Evolutionary conservation across 2,888 invertebrate species (phyloP), one percentile per base, ranked within the genome.

Genomic region (Athetis lepigone): DNA sequence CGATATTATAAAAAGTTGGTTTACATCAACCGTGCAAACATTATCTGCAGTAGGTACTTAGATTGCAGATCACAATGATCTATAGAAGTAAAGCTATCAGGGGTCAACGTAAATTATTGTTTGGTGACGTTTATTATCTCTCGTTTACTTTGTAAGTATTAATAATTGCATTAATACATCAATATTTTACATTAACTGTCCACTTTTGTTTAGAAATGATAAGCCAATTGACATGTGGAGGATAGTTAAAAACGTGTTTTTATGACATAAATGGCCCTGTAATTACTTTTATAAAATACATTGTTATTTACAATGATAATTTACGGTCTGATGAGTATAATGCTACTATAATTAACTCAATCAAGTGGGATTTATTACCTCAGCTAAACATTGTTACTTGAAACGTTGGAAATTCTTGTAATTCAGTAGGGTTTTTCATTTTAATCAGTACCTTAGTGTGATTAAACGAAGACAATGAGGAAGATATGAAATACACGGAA

Each of bases 51-150:
- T 69, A 56, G 52, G 56, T 50, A 55, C 7, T 64, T 52, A 61
- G 64, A 73, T 78, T 73, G 69, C 62, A 54, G 43, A 71, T 65
- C 66, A 75, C 64, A 61, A 54, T 58, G 45, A 58, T 74, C 79
- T 71, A 79, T 80, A 85, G 85, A 82, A 82, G 78, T 79, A 29
- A 70, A 85, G 87, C 83, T 87, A 87, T 86, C 87, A 11, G 5
- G 70, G 85, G 79, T 84, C 79, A 76, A 47, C 55, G 60, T 65
- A 70, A 81, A 82, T 82, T 80, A 76, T 82, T 78, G 62, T 66
- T 68, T 67, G 62, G 67, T 61, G 61, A 59, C 50, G 50, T 63
- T 58, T 61, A 71, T 58, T 40, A 56, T 55, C 33, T 65, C 9
- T 63, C 37, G 46, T 62, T 70, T 67, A 66, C 71, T 70, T 57